Base-by-base conservation (phyloP, 2,113 vertebrate genomes). In the Misgurnus anguillicaudatus region DNA sequence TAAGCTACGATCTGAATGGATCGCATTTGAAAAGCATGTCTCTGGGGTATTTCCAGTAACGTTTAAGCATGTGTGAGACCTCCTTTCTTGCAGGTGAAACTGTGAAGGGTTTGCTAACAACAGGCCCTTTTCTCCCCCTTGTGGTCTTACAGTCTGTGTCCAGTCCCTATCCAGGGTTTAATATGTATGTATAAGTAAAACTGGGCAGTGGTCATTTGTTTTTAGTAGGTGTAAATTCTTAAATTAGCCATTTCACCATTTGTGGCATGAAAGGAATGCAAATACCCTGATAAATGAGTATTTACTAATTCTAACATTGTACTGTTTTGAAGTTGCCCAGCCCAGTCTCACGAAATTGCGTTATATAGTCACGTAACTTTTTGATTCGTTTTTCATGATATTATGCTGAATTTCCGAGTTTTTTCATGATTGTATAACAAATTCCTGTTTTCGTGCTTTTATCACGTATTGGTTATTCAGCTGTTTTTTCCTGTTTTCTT, bases 61-160 rank as follows among this genome's bases (percentile, higher is more conserved):
- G 80, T 68, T 31, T 60, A 69, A 51, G 39, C 64, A 48, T 24
- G 63, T 63, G 57, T 77, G 77, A 77, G 70, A 79, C 55, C 41
- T 66, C 42, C 53, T 75, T 65, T 68, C 41, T 66, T 63, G 39
- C 71, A 36, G 14, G 21, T 65, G 55, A 8, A 63, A 47, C 45
- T 39, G 69, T 36, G 36, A 47, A 48, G 39, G 45, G 74, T 41
- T 39, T 31, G 51, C 68, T 83, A 85, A 86, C 87, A 81, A 62
- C 80, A 67, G 79, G 61, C 85, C 84, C 87, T 85, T 86, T 83
- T 83, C 90, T 91, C 88, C 91, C 88, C 86, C 90, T 91, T 87
- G 89, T 91, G 90, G 90, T 65, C 74, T 84, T 74, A 62, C 57
- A 73, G 79, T 82, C 81, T 82, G 74, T 53, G 79, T 64, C 74